Evolutionary conservation across 2,113 vertebrate genomes (phyloP).

Genomic region (Todiramphus saurophagus): DNA sequence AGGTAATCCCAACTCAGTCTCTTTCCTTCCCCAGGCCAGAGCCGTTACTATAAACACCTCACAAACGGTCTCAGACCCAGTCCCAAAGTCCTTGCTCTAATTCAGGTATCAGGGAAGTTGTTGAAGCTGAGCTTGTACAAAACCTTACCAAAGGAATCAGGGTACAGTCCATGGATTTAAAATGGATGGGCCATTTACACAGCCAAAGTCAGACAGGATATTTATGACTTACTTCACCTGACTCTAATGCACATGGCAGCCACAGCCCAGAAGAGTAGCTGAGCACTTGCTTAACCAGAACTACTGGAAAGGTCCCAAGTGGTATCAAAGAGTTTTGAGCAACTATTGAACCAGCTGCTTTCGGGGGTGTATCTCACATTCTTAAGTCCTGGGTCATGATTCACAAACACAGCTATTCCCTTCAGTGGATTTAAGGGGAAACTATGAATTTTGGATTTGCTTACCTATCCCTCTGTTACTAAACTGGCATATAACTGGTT

Average conservation of each 20-base stretch:
- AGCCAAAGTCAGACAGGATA: background rate
- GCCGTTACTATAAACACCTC: background rate
- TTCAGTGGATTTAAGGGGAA: background rate
- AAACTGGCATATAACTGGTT: background rate
- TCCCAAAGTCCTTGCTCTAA: background rate
- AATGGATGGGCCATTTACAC: background rate
- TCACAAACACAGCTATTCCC: background rate
- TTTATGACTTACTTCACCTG: background rate
- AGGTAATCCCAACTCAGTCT: background rate
- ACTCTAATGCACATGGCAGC: background rate
- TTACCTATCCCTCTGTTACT: background rate
- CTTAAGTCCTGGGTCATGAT: background rate
- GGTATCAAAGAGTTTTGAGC: slow-evolving; percentile 22
- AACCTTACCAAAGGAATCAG: background rate
- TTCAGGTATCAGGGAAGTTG: background rate
- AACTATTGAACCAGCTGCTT: background rate
- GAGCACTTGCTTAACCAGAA: slow-evolving; percentile 21
- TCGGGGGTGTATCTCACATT: background rate
- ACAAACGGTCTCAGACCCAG: fast-evolving
- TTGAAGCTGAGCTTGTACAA: background rate
- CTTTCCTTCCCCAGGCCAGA: background rate
- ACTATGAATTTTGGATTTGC: background rate
- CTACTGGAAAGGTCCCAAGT: slow-evolving; percentile 2
- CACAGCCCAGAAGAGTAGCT: background rate
- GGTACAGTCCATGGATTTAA: background rate